These are phyloP conservation scores for Bombus affinis DNA, from an alignment of 1,140 invertebrate genomes.

Conservation along the genomic window DNA sequence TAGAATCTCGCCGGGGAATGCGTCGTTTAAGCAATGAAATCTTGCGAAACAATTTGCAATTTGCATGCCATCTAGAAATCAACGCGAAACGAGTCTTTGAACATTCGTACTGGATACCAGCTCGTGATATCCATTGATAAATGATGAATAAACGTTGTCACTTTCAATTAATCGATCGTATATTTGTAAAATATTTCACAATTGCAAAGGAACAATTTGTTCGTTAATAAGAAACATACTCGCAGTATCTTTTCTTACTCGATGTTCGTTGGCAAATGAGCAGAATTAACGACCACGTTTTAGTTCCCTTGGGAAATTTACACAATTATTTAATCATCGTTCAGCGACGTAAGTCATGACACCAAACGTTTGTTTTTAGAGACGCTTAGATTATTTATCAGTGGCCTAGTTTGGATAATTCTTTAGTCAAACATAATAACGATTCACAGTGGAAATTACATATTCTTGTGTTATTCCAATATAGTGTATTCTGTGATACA, in stretches of 20 bases:
- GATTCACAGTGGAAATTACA: too few relatives aligned
- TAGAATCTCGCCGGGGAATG: conserved; percentile 9
- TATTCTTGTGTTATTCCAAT: too few relatives aligned
- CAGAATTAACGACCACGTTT: neutral
- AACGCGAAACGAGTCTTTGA: neutral
- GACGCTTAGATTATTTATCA: neutral
- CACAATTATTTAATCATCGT: conserved; percentile 1
- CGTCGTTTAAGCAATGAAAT: conserved; percentile 46
- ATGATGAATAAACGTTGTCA: neutral
- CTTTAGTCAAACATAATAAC: too few relatives aligned
- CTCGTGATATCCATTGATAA: conserved; percentile 13
- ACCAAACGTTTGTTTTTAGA: neutral
- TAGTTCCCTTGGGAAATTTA: neutral
- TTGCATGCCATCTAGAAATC: conserved; percentile 38
- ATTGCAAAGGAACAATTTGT: neutral
- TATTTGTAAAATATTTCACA: neutral
- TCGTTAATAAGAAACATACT: neutral
- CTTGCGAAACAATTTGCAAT: conserved; percentile 55
- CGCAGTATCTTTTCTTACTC: too few relatives aligned
- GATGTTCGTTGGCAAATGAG: neutral
- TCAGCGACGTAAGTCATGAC: neutral
- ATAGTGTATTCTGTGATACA: too few relatives aligned
- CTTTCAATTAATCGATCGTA: neutral
- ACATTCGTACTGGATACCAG: neutral
- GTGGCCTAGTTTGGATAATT: neutral